Evolutionary conservation across 2,113 vertebrate genomes (phyloP).

Genomic region (Scytalopus superciliaris): DNA sequence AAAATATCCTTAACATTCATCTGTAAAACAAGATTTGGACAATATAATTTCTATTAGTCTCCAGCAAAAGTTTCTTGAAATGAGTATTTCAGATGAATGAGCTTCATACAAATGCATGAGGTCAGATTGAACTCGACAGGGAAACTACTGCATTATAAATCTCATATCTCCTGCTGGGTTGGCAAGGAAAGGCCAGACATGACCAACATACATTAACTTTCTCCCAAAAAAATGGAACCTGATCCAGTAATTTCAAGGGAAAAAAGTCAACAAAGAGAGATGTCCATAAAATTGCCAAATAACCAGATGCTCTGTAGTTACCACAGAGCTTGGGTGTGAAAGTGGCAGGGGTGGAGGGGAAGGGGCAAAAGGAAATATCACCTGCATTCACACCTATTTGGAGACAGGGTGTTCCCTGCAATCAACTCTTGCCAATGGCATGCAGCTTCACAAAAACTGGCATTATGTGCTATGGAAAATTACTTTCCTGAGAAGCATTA

Average conservation of each 20-base stretch:
- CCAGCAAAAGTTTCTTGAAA: neutral
- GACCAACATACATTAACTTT: neutral
- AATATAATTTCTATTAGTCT: neutral
- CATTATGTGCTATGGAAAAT: neutral
- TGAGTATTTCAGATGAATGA: neutral
- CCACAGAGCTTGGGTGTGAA: accelerated
- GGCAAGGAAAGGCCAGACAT: neutral
- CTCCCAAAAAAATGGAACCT: neutral
- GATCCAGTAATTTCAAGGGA: neutral
- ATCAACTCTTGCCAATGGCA: neutral
- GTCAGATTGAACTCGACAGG: neutral
- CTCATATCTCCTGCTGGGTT: neutral
- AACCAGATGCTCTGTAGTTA: neutral
- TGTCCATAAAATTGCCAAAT: neutral
- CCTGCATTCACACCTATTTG: neutral
- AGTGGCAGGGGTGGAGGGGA: accelerated
- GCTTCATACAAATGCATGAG: neutral
- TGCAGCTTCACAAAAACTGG: neutral
- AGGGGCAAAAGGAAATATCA: neutral
- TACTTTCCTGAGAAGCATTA: neutral
- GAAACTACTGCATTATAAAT: neutral
- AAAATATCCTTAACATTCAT: neutral
- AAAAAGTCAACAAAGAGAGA: neutral
- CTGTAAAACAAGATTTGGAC: neutral
- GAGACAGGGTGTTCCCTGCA: neutral